These are phyloP conservation scores for Lymantria dispar DNA, from an alignment of 2,888 invertebrate species.

Conservation along the genomic window DNA sequence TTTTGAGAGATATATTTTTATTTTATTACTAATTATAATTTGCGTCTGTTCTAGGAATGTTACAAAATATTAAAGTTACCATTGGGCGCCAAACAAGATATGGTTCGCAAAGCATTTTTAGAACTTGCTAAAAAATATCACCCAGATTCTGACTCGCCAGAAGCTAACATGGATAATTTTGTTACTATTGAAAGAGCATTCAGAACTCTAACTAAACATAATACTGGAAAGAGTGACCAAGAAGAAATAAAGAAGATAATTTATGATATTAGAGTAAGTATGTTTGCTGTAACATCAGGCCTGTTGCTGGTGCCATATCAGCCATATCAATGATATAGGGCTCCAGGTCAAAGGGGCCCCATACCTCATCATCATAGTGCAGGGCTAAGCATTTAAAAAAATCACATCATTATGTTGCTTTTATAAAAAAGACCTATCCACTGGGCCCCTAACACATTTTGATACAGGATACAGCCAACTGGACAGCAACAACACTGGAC, in stretches of 20 bases:
- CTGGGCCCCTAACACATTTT: too few species aligned
- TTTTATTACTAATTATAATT: neutral
- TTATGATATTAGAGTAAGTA: slow-evolving; percentile 84
- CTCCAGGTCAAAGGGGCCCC: too few species aligned
- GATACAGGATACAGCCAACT: too few species aligned
- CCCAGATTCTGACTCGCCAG: slow-evolving; percentile 89
- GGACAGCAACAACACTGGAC: too few species aligned
- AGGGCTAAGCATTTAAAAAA: too few species aligned
- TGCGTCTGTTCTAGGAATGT: slow-evolving; percentile 80
- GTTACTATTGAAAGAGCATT: slow-evolving; percentile 90
- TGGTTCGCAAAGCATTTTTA: slow-evolving; percentile 87
- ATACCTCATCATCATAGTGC: too few species aligned
- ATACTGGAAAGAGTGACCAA: slow-evolving; percentile 68
- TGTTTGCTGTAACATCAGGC: neutral
- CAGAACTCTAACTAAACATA: slow-evolving; percentile 85
- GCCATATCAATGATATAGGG: too few species aligned
- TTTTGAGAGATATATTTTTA: too few species aligned
- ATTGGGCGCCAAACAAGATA: slow-evolving; percentile 87
- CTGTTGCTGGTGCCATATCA: too few species aligned
- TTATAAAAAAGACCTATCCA: too few species aligned
- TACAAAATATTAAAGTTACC: slow-evolving; percentile 86
- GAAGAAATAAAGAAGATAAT: slow-evolving; percentile 82
- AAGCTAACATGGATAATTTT: slow-evolving; percentile 89
- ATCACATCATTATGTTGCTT: too few species aligned
- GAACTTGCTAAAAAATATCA: slow-evolving; percentile 90